Evolutionary conservation across 2,888 invertebrate genomes (phyloP).

Genomic region (Bombyx huttoni): DNA sequence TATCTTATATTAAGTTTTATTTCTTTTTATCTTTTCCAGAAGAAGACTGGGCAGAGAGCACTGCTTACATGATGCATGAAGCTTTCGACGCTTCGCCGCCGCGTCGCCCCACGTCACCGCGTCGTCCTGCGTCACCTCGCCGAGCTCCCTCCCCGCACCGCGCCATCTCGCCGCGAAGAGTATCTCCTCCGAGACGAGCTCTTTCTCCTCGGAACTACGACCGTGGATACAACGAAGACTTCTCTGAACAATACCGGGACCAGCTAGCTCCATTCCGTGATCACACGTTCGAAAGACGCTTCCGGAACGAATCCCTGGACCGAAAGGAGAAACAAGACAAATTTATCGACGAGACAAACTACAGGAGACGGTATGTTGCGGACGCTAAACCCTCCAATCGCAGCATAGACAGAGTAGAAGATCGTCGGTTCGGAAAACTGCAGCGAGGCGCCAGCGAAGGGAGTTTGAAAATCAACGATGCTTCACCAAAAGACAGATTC

Average conservation of each 20-base stretch:
- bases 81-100: constrained; percentile 64
- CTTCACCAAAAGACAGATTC: constrained; percentile 83
- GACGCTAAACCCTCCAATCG: constrained; percentile 60
- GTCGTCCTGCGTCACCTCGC: constrained; percentile 18
- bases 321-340: constrained; percentile 55
- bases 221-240: constrained; percentile 29
- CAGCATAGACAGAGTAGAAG: constrained; percentile 59
- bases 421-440: constrained; percentile 54
- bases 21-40: constrained; percentile 63
- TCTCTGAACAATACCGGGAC: constrained; percentile 29
- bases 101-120: constrained; percentile 42
- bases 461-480: constrained; percentile 50
- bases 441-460: constrained; percentile 60
- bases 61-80: constrained; percentile 76
- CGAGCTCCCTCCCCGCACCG: constrained; percentile 26
- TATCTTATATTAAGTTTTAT: not conserved
- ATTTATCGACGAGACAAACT: constrained; percentile 43
- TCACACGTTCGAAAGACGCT: constrained; percentile 50
- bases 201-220: constrained; percentile 35
- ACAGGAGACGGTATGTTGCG: constrained; percentile 65
- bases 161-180: constrained; percentile 19
- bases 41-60: constrained; percentile 82
- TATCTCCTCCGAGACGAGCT: constrained; percentile 27
- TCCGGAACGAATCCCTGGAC: constrained; percentile 59
- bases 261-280: constrained; percentile 37